Percentiles rank a stretch among this genome's conserved stretches.
Evolutionary conservation across 2,888 invertebrate genomes (phyloP).

Genomic region (Tryphoninae sp.): DNA sequence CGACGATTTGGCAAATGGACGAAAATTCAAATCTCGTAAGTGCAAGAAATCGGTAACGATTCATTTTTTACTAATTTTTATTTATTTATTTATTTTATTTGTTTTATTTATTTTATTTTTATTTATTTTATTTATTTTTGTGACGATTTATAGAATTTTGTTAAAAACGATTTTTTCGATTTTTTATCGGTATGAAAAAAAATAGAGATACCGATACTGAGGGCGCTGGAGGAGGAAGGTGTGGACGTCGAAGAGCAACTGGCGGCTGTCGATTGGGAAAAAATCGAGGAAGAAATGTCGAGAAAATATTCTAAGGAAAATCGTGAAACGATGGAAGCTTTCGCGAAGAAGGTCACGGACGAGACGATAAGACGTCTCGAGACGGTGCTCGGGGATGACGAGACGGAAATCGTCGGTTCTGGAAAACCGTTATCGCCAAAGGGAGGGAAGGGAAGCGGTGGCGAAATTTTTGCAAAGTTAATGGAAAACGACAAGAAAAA

Average conservation of each 20-base stretch:
- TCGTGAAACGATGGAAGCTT: slow-evolving; percentile 55
- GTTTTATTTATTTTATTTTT: too few species aligned
- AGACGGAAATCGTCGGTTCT: not conserved
- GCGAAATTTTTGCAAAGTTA: slow-evolving; percentile 49
- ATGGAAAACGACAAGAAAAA: slow-evolving; percentile 45
- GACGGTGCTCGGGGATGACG: slow-evolving; percentile 43
- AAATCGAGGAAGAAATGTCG: slow-evolving; percentile 51
- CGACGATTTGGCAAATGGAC: slow-evolving; percentile 26
- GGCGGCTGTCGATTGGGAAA: slow-evolving; percentile 55
- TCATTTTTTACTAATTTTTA: too few species aligned
- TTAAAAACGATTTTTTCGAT: not conserved
- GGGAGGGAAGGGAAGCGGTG: slow-evolving; percentile 5
- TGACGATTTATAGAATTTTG: not conserved
- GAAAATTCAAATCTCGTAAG: slow-evolving; percentile 42
- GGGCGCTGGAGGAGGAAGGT: slow-evolving; percentile 44
- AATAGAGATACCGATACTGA: slow-evolving; percentile 34
- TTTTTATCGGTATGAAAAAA: slow-evolving; percentile 8
- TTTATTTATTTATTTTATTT: too few species aligned
- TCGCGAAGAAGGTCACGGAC: slow-evolving; percentile 61
- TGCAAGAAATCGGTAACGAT: not conserved
- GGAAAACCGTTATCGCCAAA: too few species aligned
- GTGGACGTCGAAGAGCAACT: slow-evolving; percentile 54
- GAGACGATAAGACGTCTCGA: slow-evolving; percentile 61
- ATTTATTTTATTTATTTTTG: too few species aligned
- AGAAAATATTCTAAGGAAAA: slow-evolving; percentile 50